These are phyloP conservation scores for Calameuta filiformis DNA, from an alignment of 2,888 invertebrate species.

Conservation along the genomic window DNA sequence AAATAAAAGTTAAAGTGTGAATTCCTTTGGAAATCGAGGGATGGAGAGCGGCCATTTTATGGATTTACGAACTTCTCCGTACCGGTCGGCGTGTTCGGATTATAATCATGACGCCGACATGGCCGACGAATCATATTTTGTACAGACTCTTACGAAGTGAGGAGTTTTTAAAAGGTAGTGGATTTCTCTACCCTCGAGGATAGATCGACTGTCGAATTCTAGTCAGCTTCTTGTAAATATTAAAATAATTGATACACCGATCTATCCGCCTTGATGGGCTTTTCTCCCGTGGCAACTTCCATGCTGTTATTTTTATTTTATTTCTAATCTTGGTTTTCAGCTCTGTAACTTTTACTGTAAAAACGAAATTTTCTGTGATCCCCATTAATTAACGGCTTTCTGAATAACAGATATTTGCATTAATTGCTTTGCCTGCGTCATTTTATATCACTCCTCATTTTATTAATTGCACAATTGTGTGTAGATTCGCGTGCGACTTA, in stretches of 20 bases:
- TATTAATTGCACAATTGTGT: not conserved
- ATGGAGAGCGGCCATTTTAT: not conserved
- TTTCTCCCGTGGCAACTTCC: conserved; percentile 33
- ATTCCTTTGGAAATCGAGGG: not conserved
- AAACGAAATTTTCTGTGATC: not conserved
- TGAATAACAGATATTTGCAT: not conserved
- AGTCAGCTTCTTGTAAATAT: conserved; percentile 43
- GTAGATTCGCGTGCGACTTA: not conserved
- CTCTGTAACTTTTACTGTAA: not conserved
- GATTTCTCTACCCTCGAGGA: conserved; percentile 12
- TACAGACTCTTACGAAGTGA: conserved; percentile 34
- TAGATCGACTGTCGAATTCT: conserved; percentile 19
- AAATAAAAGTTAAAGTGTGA: not conserved
- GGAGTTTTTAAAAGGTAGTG: conserved; percentile 4
- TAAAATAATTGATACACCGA: conserved; percentile 18
- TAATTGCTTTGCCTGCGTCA: not conserved
- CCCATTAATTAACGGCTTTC: not conserved
- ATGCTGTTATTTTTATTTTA: not conserved
- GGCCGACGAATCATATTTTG: conserved; percentile 32
- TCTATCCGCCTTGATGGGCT: not conserved
- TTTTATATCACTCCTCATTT: not conserved
- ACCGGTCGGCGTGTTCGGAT: not conserved
- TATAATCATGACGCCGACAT: not conserved
- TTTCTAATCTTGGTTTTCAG: not conserved
- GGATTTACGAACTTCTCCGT: not conserved